Conservation (phyloP, 35 echinoderm and acorn worm species). For the Hemicentrotus pulcherrimus region DNA sequence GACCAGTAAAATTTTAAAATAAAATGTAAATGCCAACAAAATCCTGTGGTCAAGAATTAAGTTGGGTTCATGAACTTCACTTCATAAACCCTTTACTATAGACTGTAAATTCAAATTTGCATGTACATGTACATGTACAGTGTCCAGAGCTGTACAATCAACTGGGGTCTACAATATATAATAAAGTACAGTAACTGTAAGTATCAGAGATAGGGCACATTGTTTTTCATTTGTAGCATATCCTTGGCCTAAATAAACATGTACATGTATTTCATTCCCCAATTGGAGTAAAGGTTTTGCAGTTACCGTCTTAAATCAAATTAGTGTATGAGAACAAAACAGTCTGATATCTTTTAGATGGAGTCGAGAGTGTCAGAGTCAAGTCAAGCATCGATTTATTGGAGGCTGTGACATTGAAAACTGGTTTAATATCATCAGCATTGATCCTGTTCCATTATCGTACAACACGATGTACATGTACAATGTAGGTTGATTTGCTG, state of each 20-base stretch:
- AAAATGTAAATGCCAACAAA: too few relatives aligned
- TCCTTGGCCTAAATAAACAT: background rate
- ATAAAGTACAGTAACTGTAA: background rate
- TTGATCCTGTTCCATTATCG: background rate
- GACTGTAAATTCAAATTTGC: too few relatives aligned
- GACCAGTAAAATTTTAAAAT: too few relatives aligned
- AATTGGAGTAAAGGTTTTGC: background rate
- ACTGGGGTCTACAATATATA: too few relatives aligned
- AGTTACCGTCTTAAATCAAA: background rate
- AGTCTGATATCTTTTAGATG: background rate
- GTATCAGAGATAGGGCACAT: background rate
- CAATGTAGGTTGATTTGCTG: background rate
- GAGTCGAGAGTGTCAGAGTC: background rate
- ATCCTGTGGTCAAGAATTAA: too few relatives aligned
- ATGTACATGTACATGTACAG: too few relatives aligned
- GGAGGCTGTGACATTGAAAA: conserved; percentile 16
- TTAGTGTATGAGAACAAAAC: background rate
- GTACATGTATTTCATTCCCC: background rate
- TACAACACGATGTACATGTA: background rate
- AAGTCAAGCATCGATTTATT: background rate
- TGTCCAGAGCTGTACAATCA: too few relatives aligned
- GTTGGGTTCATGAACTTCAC: too few relatives aligned
- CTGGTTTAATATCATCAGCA: conserved; percentile 9
- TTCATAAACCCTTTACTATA: too few relatives aligned
- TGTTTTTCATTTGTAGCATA: background rate